Conservation (phyloP, 2,797 vertebrate genomes). For the Peromyscus nudipes region DNA sequence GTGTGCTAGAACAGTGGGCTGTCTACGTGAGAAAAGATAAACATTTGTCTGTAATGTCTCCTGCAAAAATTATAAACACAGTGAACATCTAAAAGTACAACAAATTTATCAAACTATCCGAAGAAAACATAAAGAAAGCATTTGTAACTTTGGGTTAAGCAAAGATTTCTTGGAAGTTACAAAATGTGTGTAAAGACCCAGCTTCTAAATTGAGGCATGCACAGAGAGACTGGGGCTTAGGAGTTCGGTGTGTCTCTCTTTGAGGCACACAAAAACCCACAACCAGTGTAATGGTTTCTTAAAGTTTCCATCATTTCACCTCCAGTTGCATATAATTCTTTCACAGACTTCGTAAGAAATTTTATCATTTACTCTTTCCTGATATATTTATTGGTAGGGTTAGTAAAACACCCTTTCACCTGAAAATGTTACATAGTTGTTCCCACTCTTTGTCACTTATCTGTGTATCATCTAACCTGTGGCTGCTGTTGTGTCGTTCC, state of each 20-base stretch:
- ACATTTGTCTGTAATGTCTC: not conserved
- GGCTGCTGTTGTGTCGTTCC: not conserved
- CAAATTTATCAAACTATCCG: not conserved
- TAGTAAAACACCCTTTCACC: constrained; percentile 37
- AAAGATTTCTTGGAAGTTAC: constrained; percentile 29
- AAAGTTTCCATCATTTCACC: constrained; percentile 9
- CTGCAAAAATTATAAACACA: constrained; percentile 23
- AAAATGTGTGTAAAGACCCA: not conserved
- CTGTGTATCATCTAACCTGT: not conserved
- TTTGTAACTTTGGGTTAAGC: constrained; percentile 20
- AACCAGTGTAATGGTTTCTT: not conserved
- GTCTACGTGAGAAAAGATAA: not conserved
- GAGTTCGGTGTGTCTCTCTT: not conserved
- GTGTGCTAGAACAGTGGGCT: not conserved
- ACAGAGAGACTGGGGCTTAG: not conserved
- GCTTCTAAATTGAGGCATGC: not conserved
- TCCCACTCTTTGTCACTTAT: constrained; percentile 7
- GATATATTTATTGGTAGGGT: not conserved
- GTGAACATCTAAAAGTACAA: constrained; percentile 8
- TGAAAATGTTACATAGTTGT: constrained; percentile 47
- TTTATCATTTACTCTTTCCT: constrained; percentile 11
- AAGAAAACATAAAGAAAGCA: not conserved
- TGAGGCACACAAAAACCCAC: not conserved
- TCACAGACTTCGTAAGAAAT: not conserved
- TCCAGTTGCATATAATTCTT: not conserved